Evolutionary conservation across 2,888 invertebrate genomes (phyloP).

Genomic region (Apeira syringaria): DNA sequence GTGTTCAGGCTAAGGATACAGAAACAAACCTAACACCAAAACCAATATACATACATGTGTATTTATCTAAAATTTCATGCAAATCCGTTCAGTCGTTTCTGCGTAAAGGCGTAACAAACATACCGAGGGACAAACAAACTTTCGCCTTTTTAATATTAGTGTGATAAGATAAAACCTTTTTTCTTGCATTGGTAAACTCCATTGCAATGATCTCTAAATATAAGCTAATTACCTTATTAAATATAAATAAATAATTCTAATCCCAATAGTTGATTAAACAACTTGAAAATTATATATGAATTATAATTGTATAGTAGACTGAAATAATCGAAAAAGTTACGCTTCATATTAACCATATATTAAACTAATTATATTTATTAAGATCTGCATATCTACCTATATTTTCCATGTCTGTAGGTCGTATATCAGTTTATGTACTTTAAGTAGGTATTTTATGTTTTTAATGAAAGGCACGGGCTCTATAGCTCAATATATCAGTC

Average conservation of each 20-base stretch:
- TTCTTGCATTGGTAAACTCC: not conserved
- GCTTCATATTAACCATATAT: constrained; percentile 15
- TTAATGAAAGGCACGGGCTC: constrained; percentile 8
- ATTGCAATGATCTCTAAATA: constrained; percentile 12
- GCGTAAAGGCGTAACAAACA: too few species aligned
- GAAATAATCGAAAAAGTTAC: constrained; percentile 3
- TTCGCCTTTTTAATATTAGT: too few species aligned
- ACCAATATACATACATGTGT: too few species aligned
- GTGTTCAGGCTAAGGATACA: too few species aligned
- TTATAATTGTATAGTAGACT: not conserved
- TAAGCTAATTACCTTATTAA: too few species aligned
- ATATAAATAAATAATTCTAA: too few species aligned
- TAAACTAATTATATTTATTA: constrained; percentile 6
- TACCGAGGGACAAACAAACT: too few species aligned
- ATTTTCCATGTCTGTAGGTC: constrained; percentile 2
- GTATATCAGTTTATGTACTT: constrained; percentile 7
- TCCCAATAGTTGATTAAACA: too few species aligned
- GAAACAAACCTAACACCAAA: too few species aligned
- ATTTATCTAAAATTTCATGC: not conserved
- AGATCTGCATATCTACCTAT: constrained; percentile 11
- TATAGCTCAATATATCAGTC: too few species aligned
- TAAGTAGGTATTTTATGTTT: constrained; percentile 15
- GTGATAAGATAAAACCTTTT: not conserved
- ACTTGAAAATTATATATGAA: too few species aligned
- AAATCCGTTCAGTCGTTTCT: too few species aligned